Conservation (phyloP, 2,888 invertebrate genomes). For the Plebejus argus region DNA sequence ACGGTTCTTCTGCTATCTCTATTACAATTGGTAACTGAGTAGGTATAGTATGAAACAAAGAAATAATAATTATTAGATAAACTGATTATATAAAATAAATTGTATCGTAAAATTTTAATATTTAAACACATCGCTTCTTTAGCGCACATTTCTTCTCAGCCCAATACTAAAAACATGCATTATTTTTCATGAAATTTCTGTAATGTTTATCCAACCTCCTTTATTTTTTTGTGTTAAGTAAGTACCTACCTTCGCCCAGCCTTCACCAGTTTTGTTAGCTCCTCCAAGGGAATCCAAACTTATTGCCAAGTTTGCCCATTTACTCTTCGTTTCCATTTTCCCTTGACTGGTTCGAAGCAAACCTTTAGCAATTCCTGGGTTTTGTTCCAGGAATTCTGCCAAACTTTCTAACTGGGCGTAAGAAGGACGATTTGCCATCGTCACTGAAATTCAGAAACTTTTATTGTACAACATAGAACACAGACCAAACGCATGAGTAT, state of each 20-base stretch:
- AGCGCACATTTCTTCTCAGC: constrained; percentile 28
- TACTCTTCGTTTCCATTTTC: neutral
- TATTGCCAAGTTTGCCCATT: neutral
- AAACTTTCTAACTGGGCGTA: neutral
- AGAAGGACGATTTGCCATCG: neutral
- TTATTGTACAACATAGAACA: too few species aligned
- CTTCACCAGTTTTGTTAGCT: constrained; percentile 11
- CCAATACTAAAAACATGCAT: constrained; percentile 27
- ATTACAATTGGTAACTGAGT: too few species aligned
- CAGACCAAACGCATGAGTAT: too few species aligned
- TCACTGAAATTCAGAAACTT: neutral
- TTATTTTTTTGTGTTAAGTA: too few species aligned
- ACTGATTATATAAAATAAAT: too few species aligned
- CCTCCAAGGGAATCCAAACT: neutral
- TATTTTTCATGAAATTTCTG: too few species aligned
- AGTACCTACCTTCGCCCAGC: constrained; percentile 25
- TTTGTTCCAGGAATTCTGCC: constrained; percentile 2
- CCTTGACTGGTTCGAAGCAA: neutral
- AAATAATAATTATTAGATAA: too few species aligned
- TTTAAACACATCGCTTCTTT: constrained; percentile 14
- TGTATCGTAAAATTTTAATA: too few species aligned
- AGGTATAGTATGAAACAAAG: too few species aligned
- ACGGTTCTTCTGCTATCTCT: too few species aligned
- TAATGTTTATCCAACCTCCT: too few species aligned
- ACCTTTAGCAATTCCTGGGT: constrained; percentile 8